A percentile compares a stretch with the other conserved stretches of the same genome.
These are phyloP conservation scores for Tachycineta bicolor DNA, from an alignment of 2,113 vertebrate species.

Conservation along the genomic window DNA sequence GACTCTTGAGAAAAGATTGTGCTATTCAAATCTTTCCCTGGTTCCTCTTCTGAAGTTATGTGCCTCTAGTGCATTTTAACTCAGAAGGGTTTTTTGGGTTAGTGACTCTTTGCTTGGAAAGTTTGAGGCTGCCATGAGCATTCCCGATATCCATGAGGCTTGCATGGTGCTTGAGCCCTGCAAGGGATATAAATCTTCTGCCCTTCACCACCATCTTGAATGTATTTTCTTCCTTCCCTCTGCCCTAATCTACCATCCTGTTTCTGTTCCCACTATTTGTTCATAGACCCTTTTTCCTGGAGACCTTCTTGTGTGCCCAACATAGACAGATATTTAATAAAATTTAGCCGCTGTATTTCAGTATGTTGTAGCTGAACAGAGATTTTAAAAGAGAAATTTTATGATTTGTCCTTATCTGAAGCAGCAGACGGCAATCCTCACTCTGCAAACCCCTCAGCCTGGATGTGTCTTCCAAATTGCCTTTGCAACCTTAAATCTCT, in stretches of 20 bases:
- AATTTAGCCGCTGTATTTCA: not conserved
- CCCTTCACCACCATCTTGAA: not conserved
- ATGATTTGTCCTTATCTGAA: not conserved
- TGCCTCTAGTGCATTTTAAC: not conserved
- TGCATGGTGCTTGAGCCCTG: not conserved
- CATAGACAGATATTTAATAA: not conserved
- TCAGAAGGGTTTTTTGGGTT: not conserved
- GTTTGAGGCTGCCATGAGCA: not conserved
- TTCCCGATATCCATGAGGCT: not conserved
- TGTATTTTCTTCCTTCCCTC: not conserved
- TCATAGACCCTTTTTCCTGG: not conserved
- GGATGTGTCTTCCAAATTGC: not conserved
- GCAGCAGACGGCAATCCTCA: not conserved
- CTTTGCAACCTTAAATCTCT: not conserved
- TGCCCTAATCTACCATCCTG: not conserved
- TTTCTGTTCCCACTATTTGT: rapidly evolving
- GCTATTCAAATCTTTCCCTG: not conserved
- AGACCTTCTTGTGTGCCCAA: rapidly evolving
- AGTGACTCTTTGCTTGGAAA: not conserved
- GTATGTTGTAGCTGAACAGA: not conserved
- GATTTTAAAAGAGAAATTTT: not conserved
- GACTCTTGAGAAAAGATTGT: not conserved
- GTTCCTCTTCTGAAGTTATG: not conserved
- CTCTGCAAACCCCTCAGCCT: not conserved
- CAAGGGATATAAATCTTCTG: not conserved